Conservation (phyloP, 2,888 invertebrate genomes). For the Apomyelois bistriatella region DNA sequence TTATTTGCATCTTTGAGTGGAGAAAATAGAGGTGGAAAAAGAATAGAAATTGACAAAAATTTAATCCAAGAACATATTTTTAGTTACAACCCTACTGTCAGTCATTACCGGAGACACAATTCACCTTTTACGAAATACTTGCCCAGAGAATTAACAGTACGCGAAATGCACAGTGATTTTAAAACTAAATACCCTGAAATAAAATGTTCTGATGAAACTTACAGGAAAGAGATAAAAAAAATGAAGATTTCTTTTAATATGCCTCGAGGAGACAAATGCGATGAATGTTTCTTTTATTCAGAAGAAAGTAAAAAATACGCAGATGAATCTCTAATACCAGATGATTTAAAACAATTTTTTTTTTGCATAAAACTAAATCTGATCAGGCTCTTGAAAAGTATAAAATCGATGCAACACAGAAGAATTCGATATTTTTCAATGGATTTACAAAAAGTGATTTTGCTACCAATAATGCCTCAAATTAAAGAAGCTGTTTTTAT, state of each 20-base stretch:
- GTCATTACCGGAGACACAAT: neutral
- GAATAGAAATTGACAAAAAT: too few relatives aligned
- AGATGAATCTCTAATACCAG: neutral
- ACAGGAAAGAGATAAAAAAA: constrained; percentile 19
- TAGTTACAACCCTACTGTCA: neutral
- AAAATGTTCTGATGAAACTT: constrained; percentile 17
- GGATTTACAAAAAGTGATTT: constrained; percentile 19
- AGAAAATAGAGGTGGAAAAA: neutral
- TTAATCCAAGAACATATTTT: neutral
- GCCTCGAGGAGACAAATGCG: constrained; percentile 11
- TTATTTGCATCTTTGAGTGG: neutral
- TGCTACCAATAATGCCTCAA: constrained; percentile 18
- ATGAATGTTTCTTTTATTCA: constrained; percentile 9
- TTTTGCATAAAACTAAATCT: constrained; percentile 14
- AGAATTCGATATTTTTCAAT: constrained; percentile 19
- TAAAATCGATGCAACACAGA: constrained; percentile 18
- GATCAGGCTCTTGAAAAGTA: constrained; percentile 19
- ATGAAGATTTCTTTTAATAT: constrained; percentile 12
- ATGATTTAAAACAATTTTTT: neutral
- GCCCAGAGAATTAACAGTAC: neutral
- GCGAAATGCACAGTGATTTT: constrained; percentile 14
- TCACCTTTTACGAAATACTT: neutral
- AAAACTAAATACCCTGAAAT: constrained; percentile 13
- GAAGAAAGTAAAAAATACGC: constrained; percentile 13
- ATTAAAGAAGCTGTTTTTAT: constrained; percentile 22